These are phyloP conservation scores for Hephaestus fuliginosus DNA, from an alignment of 2,797 vertebrate genomes.

Conservation along the genomic window DNA sequence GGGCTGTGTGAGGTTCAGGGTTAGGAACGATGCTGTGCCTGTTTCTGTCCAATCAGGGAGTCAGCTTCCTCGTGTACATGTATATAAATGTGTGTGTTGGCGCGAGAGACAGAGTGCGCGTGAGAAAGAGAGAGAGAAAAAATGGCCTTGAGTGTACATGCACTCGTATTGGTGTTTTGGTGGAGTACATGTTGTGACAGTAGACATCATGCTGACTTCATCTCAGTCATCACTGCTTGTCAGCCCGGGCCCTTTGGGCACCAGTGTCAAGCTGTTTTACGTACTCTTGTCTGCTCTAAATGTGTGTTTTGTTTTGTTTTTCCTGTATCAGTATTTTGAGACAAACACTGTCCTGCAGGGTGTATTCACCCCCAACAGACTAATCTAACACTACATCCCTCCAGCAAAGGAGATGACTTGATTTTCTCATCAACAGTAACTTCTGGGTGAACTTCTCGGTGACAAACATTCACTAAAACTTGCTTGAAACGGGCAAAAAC, in stretches of 20 bases:
- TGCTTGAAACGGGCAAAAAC: neutral
- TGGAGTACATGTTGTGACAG: constrained; percentile 72
- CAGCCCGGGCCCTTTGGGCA: constrained; percentile 67
- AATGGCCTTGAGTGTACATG: constrained; percentile 19
- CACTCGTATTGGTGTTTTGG: constrained; percentile 46
- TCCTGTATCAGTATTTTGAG: constrained; percentile 66
- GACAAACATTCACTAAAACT: constrained; percentile 13
- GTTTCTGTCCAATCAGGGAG: constrained; percentile 67
- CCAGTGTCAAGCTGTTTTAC: constrained; percentile 67
- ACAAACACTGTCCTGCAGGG: constrained; percentile 63
- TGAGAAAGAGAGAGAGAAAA: constrained; percentile 8
- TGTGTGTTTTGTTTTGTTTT: constrained; percentile 47
- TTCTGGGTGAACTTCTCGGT: constrained; percentile 2
- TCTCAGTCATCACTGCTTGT: constrained; percentile 71
- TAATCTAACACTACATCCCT: constrained; percentile 64
- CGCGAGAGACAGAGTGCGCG: constrained; percentile 7
- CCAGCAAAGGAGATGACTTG: constrained; percentile 76
- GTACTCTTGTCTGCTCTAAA: constrained; percentile 70
- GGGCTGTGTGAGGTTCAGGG: constrained; percentile 44
- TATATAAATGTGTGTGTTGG: constrained; percentile 56
- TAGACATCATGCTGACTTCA: constrained; percentile 74
- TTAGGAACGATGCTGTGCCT: constrained; percentile 50
- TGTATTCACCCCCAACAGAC: constrained; percentile 69
- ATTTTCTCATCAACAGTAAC: constrained; percentile 77
- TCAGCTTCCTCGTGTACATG: constrained; percentile 49